Evolutionary conservation across 2,113 vertebrate genomes (phyloP).

Genomic region (Phalacrocorax brasilianus): DNA sequence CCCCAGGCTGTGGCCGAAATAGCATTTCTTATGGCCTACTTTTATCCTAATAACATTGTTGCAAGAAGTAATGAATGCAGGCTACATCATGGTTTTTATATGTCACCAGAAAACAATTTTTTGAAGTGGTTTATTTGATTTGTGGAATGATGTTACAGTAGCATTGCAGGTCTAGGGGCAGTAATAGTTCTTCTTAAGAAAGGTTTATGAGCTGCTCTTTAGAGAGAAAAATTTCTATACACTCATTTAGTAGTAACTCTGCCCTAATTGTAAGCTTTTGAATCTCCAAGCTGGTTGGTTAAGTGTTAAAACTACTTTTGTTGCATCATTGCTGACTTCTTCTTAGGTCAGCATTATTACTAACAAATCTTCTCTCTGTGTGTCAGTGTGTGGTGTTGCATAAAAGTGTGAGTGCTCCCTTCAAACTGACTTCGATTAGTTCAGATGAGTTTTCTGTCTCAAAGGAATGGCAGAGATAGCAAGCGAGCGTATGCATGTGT

Average conservation of each 20-base stretch:
- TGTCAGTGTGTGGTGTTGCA: not conserved
- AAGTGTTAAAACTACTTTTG: not conserved
- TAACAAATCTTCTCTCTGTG: not conserved
- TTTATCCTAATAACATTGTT: not conserved
- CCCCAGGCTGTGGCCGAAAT: not conserved
- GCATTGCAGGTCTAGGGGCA: not conserved
- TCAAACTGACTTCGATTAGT: not conserved
- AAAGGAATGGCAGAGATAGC: not conserved
- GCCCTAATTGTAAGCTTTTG: not conserved
- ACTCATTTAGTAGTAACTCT: not conserved
- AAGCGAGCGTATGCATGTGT: accelerated
- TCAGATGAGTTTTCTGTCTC: not conserved
- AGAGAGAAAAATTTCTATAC: not conserved
- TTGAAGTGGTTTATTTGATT: slow-evolving; percentile 48
- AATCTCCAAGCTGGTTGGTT: not conserved
- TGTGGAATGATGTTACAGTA: not conserved
- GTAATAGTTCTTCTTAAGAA: not conserved
- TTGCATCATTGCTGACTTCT: not conserved
- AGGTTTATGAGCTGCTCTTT: not conserved
- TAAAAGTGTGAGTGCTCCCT: accelerated
- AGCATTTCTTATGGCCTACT: slow-evolving; percentile 17
- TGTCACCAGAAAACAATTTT: slow-evolving; percentile 33
- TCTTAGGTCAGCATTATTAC: not conserved
- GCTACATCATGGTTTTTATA: not conserved
- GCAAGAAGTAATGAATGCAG: not conserved